Evolutionary conservation across 1,140 invertebrate genomes (phyloP).

Genomic region (Trachymyrmex septentrionalis): DNA sequence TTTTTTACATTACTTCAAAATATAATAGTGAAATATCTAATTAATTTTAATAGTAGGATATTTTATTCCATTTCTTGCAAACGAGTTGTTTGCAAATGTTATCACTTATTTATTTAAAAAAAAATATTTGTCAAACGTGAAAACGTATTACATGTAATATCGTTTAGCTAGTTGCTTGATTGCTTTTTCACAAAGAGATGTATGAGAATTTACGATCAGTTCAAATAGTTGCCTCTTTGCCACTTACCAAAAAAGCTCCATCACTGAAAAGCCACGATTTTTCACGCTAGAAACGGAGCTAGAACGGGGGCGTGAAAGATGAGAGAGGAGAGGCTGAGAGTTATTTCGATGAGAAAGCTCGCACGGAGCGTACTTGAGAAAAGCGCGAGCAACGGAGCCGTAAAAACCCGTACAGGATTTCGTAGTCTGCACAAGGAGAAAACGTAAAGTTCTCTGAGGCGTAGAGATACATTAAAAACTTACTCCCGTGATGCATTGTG

Average conservation of each 20-base stretch:
- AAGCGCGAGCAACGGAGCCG: background rate
- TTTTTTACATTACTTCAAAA: background rate
- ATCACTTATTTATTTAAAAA: background rate
- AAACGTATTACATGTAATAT: background rate
- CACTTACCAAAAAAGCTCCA: conserved; percentile 61
- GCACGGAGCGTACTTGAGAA: conserved; percentile 27
- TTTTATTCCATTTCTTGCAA: background rate
- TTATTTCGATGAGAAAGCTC: conserved; percentile 60
- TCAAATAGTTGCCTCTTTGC: conserved; percentile 65
- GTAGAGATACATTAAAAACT: conserved; percentile 50
- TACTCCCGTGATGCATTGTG: conserved; percentile 39
- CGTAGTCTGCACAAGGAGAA: background rate
- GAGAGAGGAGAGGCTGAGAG: conserved; percentile 49
- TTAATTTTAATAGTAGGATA: background rate
- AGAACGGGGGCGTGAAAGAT: conserved; percentile 30
- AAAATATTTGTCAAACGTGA: conserved; percentile 1
- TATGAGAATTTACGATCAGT: conserved; percentile 45
- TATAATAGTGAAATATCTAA: background rate
- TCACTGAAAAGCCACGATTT: conserved; percentile 62
- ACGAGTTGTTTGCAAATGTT: background rate
- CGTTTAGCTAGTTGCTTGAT: conserved; percentile 21
- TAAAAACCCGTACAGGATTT: conserved; percentile 52
- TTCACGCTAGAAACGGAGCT: conserved; percentile 54
- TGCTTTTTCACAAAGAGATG: conserved; percentile 41
- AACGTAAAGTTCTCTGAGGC: conserved; percentile 30